Evolutionary conservation across 2,888 invertebrate genomes (phyloP), one percentile per base, ranked within the genome.

Genomic region (Parthenolecanium corni): DNA sequence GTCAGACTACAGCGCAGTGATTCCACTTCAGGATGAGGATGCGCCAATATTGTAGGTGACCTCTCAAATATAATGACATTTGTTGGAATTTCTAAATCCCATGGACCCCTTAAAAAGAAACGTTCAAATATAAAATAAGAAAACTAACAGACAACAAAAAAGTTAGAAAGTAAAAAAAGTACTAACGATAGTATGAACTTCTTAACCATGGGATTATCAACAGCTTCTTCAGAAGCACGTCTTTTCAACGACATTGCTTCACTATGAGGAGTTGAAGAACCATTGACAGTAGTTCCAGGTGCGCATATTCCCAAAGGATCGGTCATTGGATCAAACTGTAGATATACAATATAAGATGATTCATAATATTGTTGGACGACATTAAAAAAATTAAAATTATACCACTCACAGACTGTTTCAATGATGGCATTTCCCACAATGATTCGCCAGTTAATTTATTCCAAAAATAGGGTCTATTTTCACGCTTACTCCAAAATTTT

Each of bases 381-480:
- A 31, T 31, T 9, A 31, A 31, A 6, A 31, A 31, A 31, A 9
- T 3, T 16, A 1, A 18, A 36, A 9, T 21, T 11, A n/a, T 14
- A 3, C 3, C 18, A 66, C 65, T 66, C 70, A 76, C 75, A 69
- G 85, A 86, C 65, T 83, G 80, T 52, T 70, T 69, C 11, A 83
- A 75, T n/a, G 83, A 80, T 14, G 94, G 94, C 81, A 92, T 83
- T 74, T 96, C 95, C 96, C 96, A 96, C 69, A 94, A 78, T n/a
- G 94, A 94, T 76, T 95, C 92, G 61, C 93, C 92, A 0, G 92
- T 92, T 23, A 88, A 76, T 76, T 93, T 93, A 74, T 96, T 96
- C 89, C 94, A 96, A 76, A 89, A 96, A 74, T 96, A 96, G 1
- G 92, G 92, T 25, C 95, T 79, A 72, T 89, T 92, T 74, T 96